Evolutionary conservation across 1,140 invertebrate genomes (phyloP), one percentile per base, ranked within the genome.

Genomic region (Leptinotarsa texana): DNA sequence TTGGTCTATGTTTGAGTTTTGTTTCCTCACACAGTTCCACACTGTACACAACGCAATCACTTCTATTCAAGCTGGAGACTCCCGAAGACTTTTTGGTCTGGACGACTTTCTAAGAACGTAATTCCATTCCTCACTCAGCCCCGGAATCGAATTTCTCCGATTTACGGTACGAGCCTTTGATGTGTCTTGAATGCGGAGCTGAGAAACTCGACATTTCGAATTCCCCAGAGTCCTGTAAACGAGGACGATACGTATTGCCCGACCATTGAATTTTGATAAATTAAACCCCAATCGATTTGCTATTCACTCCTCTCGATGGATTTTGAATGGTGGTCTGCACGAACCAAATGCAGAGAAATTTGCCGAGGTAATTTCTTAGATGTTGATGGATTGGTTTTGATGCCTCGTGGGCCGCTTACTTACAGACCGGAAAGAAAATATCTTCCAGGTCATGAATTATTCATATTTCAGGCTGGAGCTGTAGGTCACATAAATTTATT

Each of bases 191-290:
- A 57, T 57, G 51, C n/a, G 51, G 15, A 57, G 51, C n/a, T 57
- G 51, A 57, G 15, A 57, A 57, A 15, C 17, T 18, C 15, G 51
- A 57, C 15, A 57, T 57, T 18, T 57, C 51, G 15, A 57, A 57
- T 18, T 57, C 51, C 17, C 17, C n/a, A 2, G 6, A 57, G 51
- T 57, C 51, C 0, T n/a, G 51, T 57, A 57, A 57, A 57, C 51
- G 4, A 17, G 51, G n/a, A 13, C 51, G 51, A 57, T 57, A 17
- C 51, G 51, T 3, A 57, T 17, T 57, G 51, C 15, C 17, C 51
- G 51, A 57, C 51, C n/a, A 57, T 57, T 57, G 51, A 57, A 18
- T 57, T 57, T 57, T 57, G 51, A 57, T 57, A 57, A 57, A 57
- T 57, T 57, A 57, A 57, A 18, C 51, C 33, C 17, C 51, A 18